These are phyloP conservation scores for Cynocephalus volans DNA, from an alignment of 2,113 vertebrate species.

Conservation along the genomic window DNA sequence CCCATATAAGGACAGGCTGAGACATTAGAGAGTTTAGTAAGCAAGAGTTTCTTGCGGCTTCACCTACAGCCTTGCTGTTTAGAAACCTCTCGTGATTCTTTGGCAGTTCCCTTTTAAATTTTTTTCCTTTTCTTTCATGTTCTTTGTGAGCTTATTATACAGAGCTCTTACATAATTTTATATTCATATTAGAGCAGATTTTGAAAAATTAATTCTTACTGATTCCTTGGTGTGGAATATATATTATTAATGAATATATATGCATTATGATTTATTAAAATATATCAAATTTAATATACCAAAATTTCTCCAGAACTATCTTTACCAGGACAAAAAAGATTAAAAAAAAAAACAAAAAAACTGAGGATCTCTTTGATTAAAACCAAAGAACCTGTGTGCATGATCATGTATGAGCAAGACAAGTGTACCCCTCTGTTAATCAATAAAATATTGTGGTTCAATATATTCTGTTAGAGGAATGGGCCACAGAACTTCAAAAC, in stretches of 20 bases:
- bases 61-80: not conserved
- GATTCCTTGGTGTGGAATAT: conserved; percentile 66
- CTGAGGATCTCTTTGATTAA: conserved; percentile 31
- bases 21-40: not conserved
- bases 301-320: conserved; percentile 58
- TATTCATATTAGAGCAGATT: conserved; percentile 67
- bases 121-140: conserved; percentile 31
- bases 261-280: conserved; percentile 79
- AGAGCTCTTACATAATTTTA: conserved; percentile 74
- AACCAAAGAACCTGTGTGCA: not conserved
- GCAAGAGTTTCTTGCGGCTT: not conserved
- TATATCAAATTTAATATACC: conserved; percentile 61
- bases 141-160: conserved; percentile 67
- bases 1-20: not conserved
- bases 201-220: conserved; percentile 78
- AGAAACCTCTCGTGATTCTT: conserved; percentile 1
- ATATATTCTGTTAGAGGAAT: not conserved
- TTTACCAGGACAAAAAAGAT: conserved; percentile 46
- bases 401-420: not conserved
- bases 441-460: not conserved
- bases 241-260: conserved; percentile 72
- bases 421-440: conserved; percentile 9
- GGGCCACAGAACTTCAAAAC: not conserved
- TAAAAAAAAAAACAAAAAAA: not conserved
- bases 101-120: conserved; percentile 36